phyloP scores from a whole-genome alignment of 1,140 invertebrate species.

The Micrasema longulum region DNA sequence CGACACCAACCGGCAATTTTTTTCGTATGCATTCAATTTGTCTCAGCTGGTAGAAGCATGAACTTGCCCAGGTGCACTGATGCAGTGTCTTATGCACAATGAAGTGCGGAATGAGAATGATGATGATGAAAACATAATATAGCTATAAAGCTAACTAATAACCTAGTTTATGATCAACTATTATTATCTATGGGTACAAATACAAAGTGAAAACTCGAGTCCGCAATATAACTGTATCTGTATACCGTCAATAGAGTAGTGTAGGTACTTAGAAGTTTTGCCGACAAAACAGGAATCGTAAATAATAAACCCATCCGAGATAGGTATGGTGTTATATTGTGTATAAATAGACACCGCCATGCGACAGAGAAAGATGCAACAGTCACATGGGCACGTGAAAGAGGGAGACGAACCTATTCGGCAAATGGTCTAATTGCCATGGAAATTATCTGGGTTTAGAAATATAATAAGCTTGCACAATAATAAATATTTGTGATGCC shows the following conservation, averaged over 20 bases:
- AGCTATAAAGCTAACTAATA: slow-evolving; percentile 1
- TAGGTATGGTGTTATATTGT: background rate
- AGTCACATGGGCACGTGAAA: background rate
- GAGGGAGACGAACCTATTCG: background rate
- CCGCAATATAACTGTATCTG: slow-evolving; percentile 25
- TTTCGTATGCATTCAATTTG: too few species aligned
- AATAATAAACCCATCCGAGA: slow-evolving; percentile 33
- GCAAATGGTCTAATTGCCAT: slow-evolving; percentile 18
- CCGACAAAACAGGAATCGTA: slow-evolving; percentile 26
- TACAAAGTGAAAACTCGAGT: slow-evolving; percentile 20
- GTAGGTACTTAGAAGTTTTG: slow-evolving; percentile 2
- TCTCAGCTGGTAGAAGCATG: too few species aligned
- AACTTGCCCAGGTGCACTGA: too few species aligned
- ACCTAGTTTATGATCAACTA: slow-evolving; percentile 16
- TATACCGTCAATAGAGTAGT: slow-evolving; percentile 25
- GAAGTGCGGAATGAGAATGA: too few species aligned
- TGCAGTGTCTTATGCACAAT: too few species aligned
- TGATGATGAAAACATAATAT: too few species aligned
- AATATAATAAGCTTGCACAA: slow-evolving; percentile 22
- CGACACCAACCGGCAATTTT: too few species aligned
- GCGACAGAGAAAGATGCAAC: background rate
- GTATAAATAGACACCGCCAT: background rate
- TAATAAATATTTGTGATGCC: slow-evolving; percentile 8
- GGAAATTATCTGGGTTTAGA: slow-evolving; percentile 12
- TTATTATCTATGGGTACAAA: too few species aligned